Evolutionary conservation across 2,113 vertebrate species (phyloP).

Genomic region (Apodemus sylvaticus): DNA sequence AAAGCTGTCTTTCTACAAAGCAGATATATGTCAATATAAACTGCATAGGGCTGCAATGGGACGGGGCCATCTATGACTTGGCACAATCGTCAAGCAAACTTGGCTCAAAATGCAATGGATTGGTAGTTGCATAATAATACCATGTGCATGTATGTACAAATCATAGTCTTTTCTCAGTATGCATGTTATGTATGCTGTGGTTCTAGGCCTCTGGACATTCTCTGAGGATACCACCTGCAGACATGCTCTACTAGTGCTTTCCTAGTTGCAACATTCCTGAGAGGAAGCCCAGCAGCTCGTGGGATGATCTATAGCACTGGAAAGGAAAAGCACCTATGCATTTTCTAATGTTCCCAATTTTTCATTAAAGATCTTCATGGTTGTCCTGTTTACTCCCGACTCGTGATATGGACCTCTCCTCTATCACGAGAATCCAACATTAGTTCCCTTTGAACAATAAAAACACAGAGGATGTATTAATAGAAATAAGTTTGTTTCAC

Average conservation of each 20-base stretch:
- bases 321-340: neutral
- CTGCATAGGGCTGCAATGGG: accelerated
- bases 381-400: neutral
- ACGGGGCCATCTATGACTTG: neutral
- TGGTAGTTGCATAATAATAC: neutral
- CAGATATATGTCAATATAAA: conserved; percentile 38
- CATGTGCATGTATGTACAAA: accelerated
- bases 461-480: neutral
- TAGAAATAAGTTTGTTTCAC: neutral
- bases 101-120: neutral
- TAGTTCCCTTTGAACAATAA: neutral
- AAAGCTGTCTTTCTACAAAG: conserved; percentile 64
- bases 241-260: neutral
- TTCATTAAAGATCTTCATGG: neutral
- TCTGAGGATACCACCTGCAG: neutral
- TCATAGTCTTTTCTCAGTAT: neutral
- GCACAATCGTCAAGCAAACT: neutral
- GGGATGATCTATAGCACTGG: neutral
- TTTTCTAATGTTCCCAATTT: neutral
- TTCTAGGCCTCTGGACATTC: neutral
- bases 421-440: neutral
- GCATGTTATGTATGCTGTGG: too few species aligned
- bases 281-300: neutral
- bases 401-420: neutral
- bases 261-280: neutral